Conservation (phyloP, 2,888 invertebrate species). For the Aspidapion aeneum region DNA sequence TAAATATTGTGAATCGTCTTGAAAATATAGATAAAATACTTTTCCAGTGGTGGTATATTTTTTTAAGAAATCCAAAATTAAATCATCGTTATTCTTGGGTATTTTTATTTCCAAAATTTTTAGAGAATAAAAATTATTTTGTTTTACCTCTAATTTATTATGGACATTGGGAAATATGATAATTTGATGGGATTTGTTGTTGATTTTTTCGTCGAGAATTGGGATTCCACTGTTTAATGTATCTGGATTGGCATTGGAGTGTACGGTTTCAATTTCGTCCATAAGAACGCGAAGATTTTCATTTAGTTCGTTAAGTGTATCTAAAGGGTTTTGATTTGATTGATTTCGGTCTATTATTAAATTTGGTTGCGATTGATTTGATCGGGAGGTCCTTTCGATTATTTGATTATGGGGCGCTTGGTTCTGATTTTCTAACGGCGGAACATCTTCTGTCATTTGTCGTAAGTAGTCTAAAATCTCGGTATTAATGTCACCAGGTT, state of each 20-base stretch:
- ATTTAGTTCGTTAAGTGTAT: too few species aligned
- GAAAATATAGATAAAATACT: slow-evolving; percentile 7
- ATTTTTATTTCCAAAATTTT: slow-evolving; percentile 5
- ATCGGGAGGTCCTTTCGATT: too few species aligned
- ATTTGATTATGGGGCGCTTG: too few species aligned
- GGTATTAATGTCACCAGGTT: too few species aligned
- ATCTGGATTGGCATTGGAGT: background rate
- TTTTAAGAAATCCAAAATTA: background rate
- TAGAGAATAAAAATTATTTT: slow-evolving; percentile 1
- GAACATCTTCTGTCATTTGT: too few species aligned
- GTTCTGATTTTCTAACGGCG: too few species aligned
- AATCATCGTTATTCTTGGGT: background rate
- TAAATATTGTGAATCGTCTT: slow-evolving; percentile 2
- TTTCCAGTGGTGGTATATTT: background rate
- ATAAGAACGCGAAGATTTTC: background rate
- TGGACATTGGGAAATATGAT: background rate
- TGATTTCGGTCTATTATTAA: too few species aligned
- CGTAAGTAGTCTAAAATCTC: too few species aligned
- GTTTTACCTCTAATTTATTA: background rate
- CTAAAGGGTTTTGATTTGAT: too few species aligned
- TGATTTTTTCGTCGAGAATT: slow-evolving; percentile 8
- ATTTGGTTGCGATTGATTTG: too few species aligned
- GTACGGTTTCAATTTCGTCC: background rate
- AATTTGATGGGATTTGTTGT: slow-evolving; percentile 4
- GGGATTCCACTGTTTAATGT: background rate